phyloP scores from a whole-genome alignment of 2,888 invertebrate genomes.

The Mythimna vitellina region DNA sequence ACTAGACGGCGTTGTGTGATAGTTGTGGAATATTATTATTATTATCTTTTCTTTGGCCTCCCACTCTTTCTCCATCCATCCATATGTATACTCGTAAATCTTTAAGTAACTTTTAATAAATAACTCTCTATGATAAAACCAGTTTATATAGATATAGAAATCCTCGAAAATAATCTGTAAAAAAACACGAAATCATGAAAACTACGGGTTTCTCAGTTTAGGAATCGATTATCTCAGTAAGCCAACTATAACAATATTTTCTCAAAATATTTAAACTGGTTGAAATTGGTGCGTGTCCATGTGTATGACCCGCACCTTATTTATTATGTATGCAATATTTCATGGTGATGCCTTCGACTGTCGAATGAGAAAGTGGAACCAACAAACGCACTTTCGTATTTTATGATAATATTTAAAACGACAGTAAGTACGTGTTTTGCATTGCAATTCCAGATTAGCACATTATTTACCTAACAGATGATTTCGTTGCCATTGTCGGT shows the following conservation, averaged over 20 bases:
- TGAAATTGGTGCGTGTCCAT: neutral
- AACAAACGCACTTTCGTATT: conserved; percentile 16
- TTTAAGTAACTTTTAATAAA: no score
- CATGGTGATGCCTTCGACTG: conserved; percentile 6
- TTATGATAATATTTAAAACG: conserved; percentile 13
- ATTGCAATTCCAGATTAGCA: neutral
- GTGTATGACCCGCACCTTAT: neutral
- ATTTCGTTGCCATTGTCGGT: no score
- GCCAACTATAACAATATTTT: neutral
- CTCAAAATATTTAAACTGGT: neutral
- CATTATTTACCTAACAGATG: neutral
- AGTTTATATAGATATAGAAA: no score
- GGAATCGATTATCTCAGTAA: neutral
- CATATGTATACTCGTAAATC: no score
- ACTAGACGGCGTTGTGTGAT: no score
- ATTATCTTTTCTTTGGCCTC: no score
- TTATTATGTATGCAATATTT: conserved; percentile 16
- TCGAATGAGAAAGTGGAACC: conserved; percentile 24
- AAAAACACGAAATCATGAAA: no score
- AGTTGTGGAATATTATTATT: no score
- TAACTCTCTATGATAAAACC: no score
- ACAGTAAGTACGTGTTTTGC: neutral
- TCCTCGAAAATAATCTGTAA: no score
- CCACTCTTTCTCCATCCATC: no score
- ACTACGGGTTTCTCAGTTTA: no score